Percentiles rank a stretch among this genome's conserved stretches.
Evolutionary conservation across 2,113 vertebrate species (phyloP).

Genomic region (Mustelus asterias): DNA sequence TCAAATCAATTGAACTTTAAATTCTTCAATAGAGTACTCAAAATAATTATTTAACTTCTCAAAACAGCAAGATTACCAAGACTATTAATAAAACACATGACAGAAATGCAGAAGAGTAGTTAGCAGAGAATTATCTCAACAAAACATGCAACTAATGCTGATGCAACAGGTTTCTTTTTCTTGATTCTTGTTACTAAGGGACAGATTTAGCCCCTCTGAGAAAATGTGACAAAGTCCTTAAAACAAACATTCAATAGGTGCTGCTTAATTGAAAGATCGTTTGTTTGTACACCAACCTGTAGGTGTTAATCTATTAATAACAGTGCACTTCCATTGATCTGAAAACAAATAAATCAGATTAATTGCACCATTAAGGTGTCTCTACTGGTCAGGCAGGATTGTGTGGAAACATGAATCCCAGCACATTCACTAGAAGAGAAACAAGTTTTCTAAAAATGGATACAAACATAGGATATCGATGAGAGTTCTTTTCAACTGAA

Average conservation of each 20-base stretch:
- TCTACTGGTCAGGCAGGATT: too few relatives aligned
- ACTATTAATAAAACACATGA: neutral
- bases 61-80: neutral
- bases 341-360: neutral
- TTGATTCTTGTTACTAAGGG: neutral
- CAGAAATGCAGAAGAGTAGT: neutral
- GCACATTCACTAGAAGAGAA: neutral
- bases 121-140: neutral
- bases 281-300: neutral
- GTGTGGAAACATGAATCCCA: too few relatives aligned
- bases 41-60: neutral
- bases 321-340: neutral
- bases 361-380: neutral
- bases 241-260: neutral
- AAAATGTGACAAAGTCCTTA: neutral
- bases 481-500: neutral
- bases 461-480: neutral
- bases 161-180: neutral
- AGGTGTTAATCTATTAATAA: neutral
- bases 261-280: neutral
- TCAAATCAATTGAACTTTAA: neutral
- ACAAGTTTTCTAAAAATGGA: neutral
- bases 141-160: neutral
- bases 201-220: neutral
- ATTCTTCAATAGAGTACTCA: neutral